Percentiles rank a stretch among this genome's conserved stretches.
Evolutionary conservation across 2,113 vertebrate genomes (phyloP).

Genomic region (Nesogale talazaci): DNA sequence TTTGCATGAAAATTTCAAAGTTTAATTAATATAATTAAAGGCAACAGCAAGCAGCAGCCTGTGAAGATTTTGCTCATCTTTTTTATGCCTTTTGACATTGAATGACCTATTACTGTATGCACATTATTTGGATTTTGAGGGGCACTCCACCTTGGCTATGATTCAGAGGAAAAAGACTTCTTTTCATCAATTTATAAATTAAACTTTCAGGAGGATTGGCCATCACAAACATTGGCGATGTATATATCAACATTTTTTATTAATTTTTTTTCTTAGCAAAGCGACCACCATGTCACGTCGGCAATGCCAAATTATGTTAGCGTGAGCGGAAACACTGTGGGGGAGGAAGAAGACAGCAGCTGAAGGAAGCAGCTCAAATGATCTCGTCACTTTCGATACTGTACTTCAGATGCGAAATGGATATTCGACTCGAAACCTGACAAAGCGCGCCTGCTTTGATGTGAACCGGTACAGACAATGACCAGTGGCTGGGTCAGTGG

Average conservation of each 20-base stretch:
- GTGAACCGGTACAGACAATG: constrained; percentile 99
- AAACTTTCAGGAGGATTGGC: constrained; percentile 78
- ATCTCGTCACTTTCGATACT: constrained; percentile 99
- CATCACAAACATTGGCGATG: constrained; percentile 84
- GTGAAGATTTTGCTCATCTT: constrained; percentile 95
- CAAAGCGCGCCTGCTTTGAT: constrained; percentile 97
- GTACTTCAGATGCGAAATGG: constrained; percentile 97
- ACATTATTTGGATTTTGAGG: constrained; percentile 83
- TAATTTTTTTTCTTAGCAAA: constrained; percentile 84
- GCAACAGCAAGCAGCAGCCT: constrained; percentile 97
- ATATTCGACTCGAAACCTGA: constrained; percentile 99
- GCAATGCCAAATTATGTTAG: constrained; percentile 94
- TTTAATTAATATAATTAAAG: constrained; percentile 99
- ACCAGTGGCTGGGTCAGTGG: constrained; percentile 99
- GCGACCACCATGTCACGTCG: constrained; percentile 91
- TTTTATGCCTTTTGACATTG: constrained; percentile 96
- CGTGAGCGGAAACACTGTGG: constrained; percentile 90
- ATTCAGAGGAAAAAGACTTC: constrained; percentile 83
- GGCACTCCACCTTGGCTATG: constrained; percentile 76
- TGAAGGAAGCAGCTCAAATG: constrained; percentile 98
- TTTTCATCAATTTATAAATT: constrained; percentile 92
- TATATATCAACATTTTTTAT: constrained; percentile 86
- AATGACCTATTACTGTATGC: constrained; percentile 93
- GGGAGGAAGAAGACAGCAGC: constrained; percentile 92
- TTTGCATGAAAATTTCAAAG: constrained; percentile 92